These are phyloP conservation scores for Callopanchax toddi DNA, from an alignment of 2,113 vertebrate genomes.

Conservation along the genomic window DNA sequence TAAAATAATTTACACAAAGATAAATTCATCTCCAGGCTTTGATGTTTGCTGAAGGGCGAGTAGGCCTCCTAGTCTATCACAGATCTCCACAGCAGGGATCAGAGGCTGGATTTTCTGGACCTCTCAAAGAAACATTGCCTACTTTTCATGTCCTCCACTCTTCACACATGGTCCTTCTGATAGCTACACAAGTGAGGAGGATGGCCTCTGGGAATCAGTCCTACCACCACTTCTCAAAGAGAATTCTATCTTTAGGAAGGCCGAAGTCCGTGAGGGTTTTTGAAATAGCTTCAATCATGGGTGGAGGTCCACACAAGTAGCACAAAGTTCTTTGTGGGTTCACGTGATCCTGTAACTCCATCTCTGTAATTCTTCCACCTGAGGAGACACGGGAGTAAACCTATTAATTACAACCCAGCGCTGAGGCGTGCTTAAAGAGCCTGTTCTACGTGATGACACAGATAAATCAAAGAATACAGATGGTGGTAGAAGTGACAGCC, in stretches of 20 bases:
- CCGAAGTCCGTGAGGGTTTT: conserved; percentile 79
- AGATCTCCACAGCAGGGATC: conserved; percentile 21
- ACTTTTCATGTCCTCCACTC: not conserved
- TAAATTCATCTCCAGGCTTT: conserved; percentile 14
- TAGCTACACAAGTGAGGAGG: not conserved
- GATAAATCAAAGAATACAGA: conserved; percentile 45
- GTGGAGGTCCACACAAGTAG: conserved; percentile 95
- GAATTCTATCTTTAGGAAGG: conserved; percentile 83
- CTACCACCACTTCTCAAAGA: conserved; percentile 99
- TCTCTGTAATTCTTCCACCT: conserved; percentile 88
- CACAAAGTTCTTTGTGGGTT: conserved; percentile 85
- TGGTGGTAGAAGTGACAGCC: conserved; percentile 30
- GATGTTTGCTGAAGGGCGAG: conserved; percentile 12
- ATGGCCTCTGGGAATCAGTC: not conserved
- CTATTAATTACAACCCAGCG: conserved; percentile 21
- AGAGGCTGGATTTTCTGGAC: not conserved
- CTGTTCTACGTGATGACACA: conserved; percentile 26
- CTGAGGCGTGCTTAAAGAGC: not conserved
- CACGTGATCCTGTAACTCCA: conserved; percentile 80
- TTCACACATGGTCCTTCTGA: too few relatives aligned
- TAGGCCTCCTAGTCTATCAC: too few relatives aligned
- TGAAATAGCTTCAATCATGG: conserved; percentile 91
- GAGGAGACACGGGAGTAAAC: conserved; percentile 48
- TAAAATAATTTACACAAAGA: too few relatives aligned
- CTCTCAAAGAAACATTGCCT: conserved; percentile 17